Evolutionary conservation across 2,113 vertebrate species (phyloP).

Genomic region (Phycodurus eques): DNA sequence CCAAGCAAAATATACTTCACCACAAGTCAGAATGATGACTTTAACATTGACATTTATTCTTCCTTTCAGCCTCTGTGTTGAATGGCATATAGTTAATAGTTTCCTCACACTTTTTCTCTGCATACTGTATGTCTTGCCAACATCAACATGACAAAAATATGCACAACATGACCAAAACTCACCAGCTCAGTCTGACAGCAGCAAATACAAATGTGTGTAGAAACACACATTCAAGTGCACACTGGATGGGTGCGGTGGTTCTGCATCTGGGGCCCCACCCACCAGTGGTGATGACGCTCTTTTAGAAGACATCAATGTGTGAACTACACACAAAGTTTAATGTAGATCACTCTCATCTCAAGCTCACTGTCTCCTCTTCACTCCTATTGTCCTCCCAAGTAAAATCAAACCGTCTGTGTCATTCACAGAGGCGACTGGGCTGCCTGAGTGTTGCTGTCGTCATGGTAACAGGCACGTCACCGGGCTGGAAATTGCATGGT

Average conservation of each 20-base stretch:
- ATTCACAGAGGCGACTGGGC: background rate
- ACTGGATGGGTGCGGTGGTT: background rate
- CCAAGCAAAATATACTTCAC: background rate
- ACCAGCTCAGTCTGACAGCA: constrained; percentile 30
- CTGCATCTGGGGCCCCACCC: background rate
- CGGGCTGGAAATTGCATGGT: background rate
- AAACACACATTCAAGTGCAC: constrained; percentile 20
- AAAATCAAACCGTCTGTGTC: background rate
- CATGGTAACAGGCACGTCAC: background rate
- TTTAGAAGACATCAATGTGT: background rate
- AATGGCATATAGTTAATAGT: background rate
- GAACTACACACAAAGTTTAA: background rate
- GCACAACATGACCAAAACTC: constrained; percentile 27
- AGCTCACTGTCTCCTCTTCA: background rate
- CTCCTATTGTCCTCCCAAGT: too few species aligned
- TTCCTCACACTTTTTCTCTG: background rate
- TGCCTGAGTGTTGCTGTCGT: background rate
- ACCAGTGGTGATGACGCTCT: background rate
- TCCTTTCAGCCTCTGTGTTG: background rate
- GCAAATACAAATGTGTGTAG: constrained; percentile 9
- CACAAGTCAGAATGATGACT: background rate
- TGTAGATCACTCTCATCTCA: background rate
- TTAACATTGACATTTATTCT: background rate
- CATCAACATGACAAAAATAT: background rate
- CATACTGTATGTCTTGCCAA: background rate